Conservation (phyloP, 92 coral and sea anemone species). For the Epizoanthus scotinus region DNA sequence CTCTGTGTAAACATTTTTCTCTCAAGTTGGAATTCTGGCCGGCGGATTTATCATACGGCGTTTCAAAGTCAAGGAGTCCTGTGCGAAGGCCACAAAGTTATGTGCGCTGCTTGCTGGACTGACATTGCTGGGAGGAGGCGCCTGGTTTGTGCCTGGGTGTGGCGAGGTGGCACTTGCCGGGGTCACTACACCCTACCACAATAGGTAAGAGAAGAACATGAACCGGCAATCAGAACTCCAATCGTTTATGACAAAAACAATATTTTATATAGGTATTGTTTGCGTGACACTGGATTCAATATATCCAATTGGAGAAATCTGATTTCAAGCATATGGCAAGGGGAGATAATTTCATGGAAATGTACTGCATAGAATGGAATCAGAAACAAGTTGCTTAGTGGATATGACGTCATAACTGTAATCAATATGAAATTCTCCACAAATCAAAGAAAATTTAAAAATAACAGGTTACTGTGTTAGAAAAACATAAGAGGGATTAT, state of each 20-base stretch:
- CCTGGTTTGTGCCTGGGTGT: constrained; percentile 85
- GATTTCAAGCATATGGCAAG: no score
- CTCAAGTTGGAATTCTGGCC: constrained; percentile 56
- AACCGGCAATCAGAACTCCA: not conserved
- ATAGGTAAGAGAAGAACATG: constrained; percentile 44
- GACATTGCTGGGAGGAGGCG: constrained; percentile 42
- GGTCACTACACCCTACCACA: constrained; percentile 61
- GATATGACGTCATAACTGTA: no score
- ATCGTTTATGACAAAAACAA: not conserved
- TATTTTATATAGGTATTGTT: not conserved
- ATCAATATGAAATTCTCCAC: no score
- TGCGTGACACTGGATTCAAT: no score
- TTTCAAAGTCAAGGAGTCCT: constrained; percentile 64
- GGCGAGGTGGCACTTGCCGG: constrained; percentile 71
- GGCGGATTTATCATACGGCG: constrained; percentile 63
- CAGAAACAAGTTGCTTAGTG: no score
- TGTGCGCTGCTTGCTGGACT: constrained; percentile 52
- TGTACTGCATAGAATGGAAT: no score
- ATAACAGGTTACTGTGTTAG: no score
- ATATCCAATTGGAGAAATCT: no score
- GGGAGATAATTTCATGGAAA: no score
- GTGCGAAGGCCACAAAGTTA: constrained; percentile 73
- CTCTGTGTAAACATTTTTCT: not conserved
- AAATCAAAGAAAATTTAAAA: no score
- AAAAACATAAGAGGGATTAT: no score